phyloP scores from a whole-genome alignment of 2,888 invertebrate species.

The Synanthedon tipuliformis region DNA sequence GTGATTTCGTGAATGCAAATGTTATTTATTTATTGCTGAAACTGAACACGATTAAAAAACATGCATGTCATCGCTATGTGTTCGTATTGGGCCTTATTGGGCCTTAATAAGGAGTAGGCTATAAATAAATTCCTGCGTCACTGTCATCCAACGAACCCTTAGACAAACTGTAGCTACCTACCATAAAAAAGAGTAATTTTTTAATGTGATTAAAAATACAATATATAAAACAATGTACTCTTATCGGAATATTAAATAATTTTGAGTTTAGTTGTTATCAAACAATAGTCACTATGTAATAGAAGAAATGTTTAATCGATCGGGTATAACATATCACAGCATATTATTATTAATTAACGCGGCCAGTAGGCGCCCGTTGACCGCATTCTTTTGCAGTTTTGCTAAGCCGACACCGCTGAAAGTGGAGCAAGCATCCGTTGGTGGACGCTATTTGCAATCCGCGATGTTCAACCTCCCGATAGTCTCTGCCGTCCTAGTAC shows the following conservation, averaged over 20 bases:
- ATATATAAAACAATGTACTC: too few species aligned
- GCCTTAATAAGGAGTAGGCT: too few species aligned
- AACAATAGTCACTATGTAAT: neutral
- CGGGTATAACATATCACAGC: neutral
- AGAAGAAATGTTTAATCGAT: neutral
- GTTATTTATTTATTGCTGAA: neutral
- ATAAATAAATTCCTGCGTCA: too few species aligned
- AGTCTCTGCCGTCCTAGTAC: conserved; percentile 18
- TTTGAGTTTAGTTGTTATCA: neutral
- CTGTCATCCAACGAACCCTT: too few species aligned
- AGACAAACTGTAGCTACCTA: too few species aligned
- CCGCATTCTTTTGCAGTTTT: conserved; percentile 45
- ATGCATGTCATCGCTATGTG: too few species aligned
- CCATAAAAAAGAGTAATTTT: too few species aligned
- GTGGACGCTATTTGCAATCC: neutral
- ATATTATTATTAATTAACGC: neutral
- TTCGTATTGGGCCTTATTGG: too few species aligned
- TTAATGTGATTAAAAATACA: too few species aligned
- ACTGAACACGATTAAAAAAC: too few species aligned
- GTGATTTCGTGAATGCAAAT: conserved; percentile 17
- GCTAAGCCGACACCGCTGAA: conserved; percentile 33
- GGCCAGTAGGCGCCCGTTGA: conserved; percentile 31
- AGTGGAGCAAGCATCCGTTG: conserved; percentile 53
- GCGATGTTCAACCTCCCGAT: conserved; percentile 26
- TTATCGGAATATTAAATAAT: too few species aligned